Conservation (phyloP, 2,113 vertebrate genomes). For the Caretta caretta region DNA sequence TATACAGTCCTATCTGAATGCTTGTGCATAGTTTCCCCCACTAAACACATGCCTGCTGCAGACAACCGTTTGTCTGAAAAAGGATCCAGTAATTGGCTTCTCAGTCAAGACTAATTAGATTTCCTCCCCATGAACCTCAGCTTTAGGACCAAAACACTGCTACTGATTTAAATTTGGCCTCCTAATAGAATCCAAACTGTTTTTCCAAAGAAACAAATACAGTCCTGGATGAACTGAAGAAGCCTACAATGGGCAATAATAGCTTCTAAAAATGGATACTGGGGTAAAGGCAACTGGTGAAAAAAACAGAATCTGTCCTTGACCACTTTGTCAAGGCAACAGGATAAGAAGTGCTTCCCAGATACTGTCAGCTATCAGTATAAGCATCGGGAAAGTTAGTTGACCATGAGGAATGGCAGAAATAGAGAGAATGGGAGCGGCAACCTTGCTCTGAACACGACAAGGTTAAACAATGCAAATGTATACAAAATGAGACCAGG, state of each 20-base stretch:
- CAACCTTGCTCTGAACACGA: neutral
- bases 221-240: neutral
- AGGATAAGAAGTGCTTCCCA: neutral
- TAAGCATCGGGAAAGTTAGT: neutral
- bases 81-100: neutral
- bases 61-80: neutral
- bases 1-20: neutral
- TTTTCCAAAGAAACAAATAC: neutral
- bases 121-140: neutral
- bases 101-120: neutral
- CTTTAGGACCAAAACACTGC: neutral
- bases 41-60: neutral
- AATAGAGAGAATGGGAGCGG: neutral
- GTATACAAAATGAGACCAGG: neutral
- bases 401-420: neutral
- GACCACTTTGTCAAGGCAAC: neutral
- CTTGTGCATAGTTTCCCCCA: neutral
- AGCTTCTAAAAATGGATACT: neutral
- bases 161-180: neutral
- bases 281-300: neutral
- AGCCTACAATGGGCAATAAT: neutral
- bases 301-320: neutral
- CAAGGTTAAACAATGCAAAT: too few relatives aligned
- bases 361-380: neutral
- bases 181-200: neutral